Percentiles rank a stretch among this genome's conserved stretches.
These are phyloP conservation scores for Porites evermanni DNA, from an alignment of 92 coral and sea anemone genomes.

Conservation along the genomic window DNA sequence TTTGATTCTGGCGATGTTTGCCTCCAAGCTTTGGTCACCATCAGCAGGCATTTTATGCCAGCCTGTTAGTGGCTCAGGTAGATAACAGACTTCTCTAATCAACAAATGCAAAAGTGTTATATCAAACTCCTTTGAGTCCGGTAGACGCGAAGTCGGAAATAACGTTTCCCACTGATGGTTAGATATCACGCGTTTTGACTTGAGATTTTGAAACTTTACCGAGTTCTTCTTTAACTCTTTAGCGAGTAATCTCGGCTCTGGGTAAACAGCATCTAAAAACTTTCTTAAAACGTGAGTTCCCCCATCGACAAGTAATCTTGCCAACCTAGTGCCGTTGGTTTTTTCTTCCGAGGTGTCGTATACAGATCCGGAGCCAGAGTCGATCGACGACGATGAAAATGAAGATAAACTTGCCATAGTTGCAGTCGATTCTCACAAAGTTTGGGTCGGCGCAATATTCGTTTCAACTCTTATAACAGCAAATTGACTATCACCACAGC, in stretches of 20 bases:
- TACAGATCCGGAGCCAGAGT: not conserved
- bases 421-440: not conserved
- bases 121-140: slow-evolving; percentile 52
- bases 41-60: slow-evolving; percentile 63
- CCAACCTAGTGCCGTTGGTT: slow-evolving; percentile 49
- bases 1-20: slow-evolving; percentile 49
- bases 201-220: slow-evolving; percentile 14
- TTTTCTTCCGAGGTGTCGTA: slow-evolving; percentile 26
- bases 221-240: slow-evolving; percentile 24
- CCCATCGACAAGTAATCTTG: slow-evolving; percentile 35
- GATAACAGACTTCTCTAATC: slow-evolving; percentile 21
- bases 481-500: too few relatives aligned
- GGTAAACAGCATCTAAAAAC: slow-evolving; percentile 13
- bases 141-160: slow-evolving; percentile 44
- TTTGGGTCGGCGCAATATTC: not conserved
- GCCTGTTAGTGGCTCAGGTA: slow-evolving; percentile 38
- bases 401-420: not conserved
- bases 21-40: slow-evolving; percentile 33
- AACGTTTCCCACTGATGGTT: slow-evolving; percentile 51
- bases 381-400: not conserved
- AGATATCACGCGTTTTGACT: slow-evolving; percentile 28
- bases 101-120: slow-evolving; percentile 57
- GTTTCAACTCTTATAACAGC: too few relatives aligned
- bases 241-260: slow-evolving; percentile 1
- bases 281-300: slow-evolving; percentile 50